A percentile compares a stretch with the other conserved stretches of the same genome.
phyloP scores from a whole-genome alignment of 2,113 vertebrate genomes.

The Cygnus buccinator region DNA sequence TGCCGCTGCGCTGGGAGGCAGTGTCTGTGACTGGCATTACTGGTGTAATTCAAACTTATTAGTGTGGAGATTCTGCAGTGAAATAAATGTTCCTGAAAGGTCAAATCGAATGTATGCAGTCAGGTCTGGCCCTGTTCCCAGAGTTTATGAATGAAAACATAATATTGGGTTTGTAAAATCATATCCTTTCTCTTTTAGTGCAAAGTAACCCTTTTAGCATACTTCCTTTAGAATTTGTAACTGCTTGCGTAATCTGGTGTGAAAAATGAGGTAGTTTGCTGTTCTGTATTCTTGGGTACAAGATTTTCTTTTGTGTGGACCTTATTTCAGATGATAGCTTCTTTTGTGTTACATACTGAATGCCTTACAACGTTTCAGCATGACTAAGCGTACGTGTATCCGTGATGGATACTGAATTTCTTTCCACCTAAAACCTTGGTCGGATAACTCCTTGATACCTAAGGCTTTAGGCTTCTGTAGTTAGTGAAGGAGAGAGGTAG shows the following conservation, averaged over 20 bases:
- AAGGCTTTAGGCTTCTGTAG: background rate
- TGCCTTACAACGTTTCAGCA: background rate
- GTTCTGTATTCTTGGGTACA: conserved; percentile 31
- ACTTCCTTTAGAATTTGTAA: conserved; percentile 38
- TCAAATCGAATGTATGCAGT: conserved; percentile 18
- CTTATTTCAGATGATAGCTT: background rate
- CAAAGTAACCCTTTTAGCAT: conserved; percentile 16
- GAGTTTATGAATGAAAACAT: conserved; percentile 53
- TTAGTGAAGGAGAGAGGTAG: background rate
- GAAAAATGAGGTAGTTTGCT: background rate
- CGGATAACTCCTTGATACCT: background rate
- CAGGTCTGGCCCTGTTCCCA: conserved; percentile 30
- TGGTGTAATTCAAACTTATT: background rate
- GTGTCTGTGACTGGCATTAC: background rate
- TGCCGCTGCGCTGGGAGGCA: background rate
- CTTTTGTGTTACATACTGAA: background rate
- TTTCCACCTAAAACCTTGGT: background rate
- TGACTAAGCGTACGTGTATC: background rate
- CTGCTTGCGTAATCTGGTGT: conserved; percentile 23
- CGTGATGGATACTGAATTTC: background rate
- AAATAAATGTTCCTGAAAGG: conserved; percentile 48
- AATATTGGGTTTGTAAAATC: conserved; percentile 43
- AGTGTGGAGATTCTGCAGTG: conserved; percentile 5
- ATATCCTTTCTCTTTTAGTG: conserved; percentile 18
- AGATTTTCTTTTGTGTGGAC: conserved; percentile 15